phyloP scores from a whole-genome alignment of 2,888 invertebrate genomes.

The Hemicrepidius hirtus region DNA sequence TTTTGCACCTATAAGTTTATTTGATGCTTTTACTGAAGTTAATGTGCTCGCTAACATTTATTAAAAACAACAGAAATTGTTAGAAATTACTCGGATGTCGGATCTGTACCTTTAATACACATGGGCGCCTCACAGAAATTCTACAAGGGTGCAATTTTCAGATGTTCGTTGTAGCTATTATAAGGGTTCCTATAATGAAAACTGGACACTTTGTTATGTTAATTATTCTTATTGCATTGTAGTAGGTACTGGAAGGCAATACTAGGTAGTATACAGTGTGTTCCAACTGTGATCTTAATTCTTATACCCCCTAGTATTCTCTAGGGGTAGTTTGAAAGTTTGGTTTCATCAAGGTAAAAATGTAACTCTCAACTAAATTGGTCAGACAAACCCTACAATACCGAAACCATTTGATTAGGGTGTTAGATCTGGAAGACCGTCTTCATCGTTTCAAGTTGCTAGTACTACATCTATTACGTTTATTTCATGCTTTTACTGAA shows the following conservation, averaged over 20 bases:
- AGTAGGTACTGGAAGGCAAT: no score
- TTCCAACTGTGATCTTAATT: no score
- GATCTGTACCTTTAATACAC: neutral
- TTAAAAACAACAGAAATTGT: no score
- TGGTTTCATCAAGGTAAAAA: slow-evolving; percentile 76
- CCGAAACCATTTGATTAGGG: neutral
- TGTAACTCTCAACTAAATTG: slow-evolving; percentile 61
- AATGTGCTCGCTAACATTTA: neutral
- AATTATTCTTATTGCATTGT: no score
- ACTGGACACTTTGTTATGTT: no score
- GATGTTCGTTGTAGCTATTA: no score
- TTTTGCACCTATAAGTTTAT: neutral
- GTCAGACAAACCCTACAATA: neutral
- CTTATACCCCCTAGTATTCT: neutral
- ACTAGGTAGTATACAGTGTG: no score
- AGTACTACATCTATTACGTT: neutral
- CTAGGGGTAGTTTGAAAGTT: slow-evolving; percentile 3
- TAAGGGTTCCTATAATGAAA: no score
- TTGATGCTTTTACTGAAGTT: neutral
- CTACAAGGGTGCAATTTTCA: no score
- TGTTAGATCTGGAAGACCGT: neutral
- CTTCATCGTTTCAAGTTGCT: slow-evolving; percentile 28
- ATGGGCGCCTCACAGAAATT: neutral
- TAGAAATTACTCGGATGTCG: no score
- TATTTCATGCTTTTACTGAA: neutral